These are phyloP conservation scores for Lucilia sericata DNA, from an alignment of 1,140 invertebrate species.

Conservation along the genomic window DNA sequence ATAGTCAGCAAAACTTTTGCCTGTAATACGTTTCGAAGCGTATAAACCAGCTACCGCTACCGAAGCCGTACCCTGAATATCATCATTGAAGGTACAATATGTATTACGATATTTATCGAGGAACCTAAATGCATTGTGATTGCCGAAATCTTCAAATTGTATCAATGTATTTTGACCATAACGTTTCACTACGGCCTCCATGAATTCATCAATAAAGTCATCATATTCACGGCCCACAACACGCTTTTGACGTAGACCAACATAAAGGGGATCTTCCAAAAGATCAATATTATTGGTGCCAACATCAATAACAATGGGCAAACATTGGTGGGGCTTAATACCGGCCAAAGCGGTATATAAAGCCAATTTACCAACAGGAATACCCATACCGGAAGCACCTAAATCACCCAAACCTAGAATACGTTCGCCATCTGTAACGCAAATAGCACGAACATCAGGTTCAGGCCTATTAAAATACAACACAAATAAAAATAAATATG, in stretches of 20 bases:
- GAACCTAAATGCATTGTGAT: conserved; percentile 92
- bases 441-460: conserved; percentile 90
- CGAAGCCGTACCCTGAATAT: conserved; percentile 95
- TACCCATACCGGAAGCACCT: conserved; percentile 91
- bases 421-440: conserved; percentile 94
- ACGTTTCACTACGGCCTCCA: conserved; percentile 92
- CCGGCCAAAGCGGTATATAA: conserved; percentile 94
- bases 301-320: conserved; percentile 93
- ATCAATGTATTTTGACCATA: conserved; percentile 91
- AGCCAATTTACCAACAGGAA: conserved; percentile 93
- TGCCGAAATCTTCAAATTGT: conserved; percentile 97
- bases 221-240: conserved; percentile 91
- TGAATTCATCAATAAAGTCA: conserved; percentile 97
- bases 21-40: conserved; percentile 84
- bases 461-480: conserved; percentile 73
- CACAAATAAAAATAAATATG: background rate
- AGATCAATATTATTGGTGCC: conserved; percentile 92
- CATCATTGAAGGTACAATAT: conserved; percentile 97
- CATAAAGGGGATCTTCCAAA: conserved; percentile 94
- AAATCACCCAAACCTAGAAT: conserved; percentile 95
- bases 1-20: conserved; percentile 82
- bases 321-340: conserved; percentile 91
- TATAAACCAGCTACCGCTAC: conserved; percentile 92
- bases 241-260: conserved; percentile 89
- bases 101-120: conserved; percentile 86